Percentiles rank a stretch among this genome's conserved stretches.
Evolutionary conservation across 23 tunicate genomes (phyloP).

Genomic region (Corella eumyota): DNA sequence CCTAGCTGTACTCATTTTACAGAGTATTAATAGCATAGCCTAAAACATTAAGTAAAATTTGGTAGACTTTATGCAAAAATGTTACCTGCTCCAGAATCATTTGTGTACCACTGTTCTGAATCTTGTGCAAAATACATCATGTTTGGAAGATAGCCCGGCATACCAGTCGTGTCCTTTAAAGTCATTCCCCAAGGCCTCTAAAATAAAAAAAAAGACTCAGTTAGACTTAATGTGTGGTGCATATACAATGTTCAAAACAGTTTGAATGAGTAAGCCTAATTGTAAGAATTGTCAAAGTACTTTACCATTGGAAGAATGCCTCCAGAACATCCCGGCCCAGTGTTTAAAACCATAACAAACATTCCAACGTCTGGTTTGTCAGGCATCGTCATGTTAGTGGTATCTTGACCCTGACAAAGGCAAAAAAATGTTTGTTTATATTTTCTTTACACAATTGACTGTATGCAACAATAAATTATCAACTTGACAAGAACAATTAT

Average conservation of each 20-base stretch:
- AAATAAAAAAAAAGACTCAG: no score
- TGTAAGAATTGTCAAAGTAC: no score
- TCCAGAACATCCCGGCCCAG: constrained; percentile 35
- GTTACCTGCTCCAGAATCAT: no score
- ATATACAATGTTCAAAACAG: not conserved
- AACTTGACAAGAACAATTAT: no score
- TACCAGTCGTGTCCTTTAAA: constrained; percentile 3
- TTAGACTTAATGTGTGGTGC: not conserved
- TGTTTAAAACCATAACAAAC: constrained; percentile 15
- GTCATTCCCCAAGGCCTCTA: constrained; percentile 29
- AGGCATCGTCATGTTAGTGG: constrained; percentile 6
- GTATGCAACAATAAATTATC: no score
- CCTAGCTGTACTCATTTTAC: no score
- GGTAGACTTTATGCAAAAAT: no score
- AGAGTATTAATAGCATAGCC: no score
- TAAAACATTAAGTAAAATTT: no score
- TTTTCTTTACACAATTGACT: no score
- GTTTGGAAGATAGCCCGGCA: constrained; percentile 3
- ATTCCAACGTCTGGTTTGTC: constrained; percentile 22
- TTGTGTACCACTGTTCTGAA: constrained; percentile 6
- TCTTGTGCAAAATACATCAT: constrained; percentile 23
- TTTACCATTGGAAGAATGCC: constrained; percentile 21
- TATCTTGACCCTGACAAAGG: not conserved
- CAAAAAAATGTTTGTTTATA: no score
- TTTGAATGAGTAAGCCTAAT: no score